phyloP scores from a whole-genome alignment of 53 echinoderm and acorn worm species.

The Pentamera pediparva region DNA sequence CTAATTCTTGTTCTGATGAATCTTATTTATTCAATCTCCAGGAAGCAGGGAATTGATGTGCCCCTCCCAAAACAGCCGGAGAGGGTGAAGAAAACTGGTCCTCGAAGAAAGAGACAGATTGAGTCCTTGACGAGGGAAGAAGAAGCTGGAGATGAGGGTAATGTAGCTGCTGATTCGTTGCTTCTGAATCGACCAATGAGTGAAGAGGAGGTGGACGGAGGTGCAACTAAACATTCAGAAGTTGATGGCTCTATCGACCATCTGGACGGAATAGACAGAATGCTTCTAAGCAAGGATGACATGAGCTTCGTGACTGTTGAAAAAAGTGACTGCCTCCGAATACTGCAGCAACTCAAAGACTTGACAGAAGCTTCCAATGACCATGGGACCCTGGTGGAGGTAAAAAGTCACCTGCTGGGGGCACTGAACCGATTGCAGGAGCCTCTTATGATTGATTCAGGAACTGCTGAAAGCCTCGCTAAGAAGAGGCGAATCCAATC shows the following conservation, averaged over 20 bases:
- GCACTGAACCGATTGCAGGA: constrained; percentile 16
- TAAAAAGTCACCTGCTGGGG: constrained; percentile 28
- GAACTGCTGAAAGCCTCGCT: neutral
- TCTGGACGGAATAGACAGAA: neutral
- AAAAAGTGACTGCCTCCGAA: constrained; percentile 3
- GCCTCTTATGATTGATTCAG: neutral
- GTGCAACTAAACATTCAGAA: neutral
- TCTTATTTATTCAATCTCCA: neutral
- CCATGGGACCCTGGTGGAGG: constrained; percentile 10
- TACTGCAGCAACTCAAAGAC: constrained; percentile 11
- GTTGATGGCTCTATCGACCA: neutral
- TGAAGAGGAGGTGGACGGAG: constrained; percentile 29
- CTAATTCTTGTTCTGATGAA: no score
- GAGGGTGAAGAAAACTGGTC: constrained; percentile 23
- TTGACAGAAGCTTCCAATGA: constrained; percentile 8
- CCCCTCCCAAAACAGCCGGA: constrained; percentile 30
- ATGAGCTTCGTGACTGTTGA: neutral
- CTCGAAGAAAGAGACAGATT: constrained; percentile 5
- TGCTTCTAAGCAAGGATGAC: neutral
- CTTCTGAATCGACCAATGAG: constrained; percentile 20
- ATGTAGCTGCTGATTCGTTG: constrained; percentile 25
- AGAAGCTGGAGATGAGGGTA: constrained; percentile 14
- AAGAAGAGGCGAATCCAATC: constrained; percentile 12
- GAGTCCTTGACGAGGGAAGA: neutral
- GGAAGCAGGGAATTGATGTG: constrained; percentile 24